Base-by-base conservation (phyloP, 2,888 invertebrate species). In the Meta bourneti region DNA sequence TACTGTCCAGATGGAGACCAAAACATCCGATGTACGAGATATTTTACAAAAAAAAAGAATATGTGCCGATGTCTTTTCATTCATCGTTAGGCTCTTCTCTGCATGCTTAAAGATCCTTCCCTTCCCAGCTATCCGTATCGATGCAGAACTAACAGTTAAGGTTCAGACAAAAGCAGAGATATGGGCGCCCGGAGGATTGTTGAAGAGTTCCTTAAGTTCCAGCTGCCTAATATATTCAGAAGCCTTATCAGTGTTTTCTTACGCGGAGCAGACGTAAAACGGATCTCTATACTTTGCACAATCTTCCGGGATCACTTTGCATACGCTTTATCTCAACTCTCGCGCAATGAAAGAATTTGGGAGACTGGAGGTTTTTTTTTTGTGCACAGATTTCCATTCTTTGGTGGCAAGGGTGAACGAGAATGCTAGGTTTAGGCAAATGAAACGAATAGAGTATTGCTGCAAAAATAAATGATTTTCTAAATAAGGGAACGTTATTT, bases 301-400 rank as follows among this genome's bases (percentile, higher is more conserved):
- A 85, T 75, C 61, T 75, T 85, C 8, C 11, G 75, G 54, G 85
- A 85, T 84, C 61, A 61, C 75, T 85, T 69, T 75, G 75, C 85
- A 85, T 85, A 69, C 19, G 51, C 8, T 77, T 85, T 85, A 61
- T 19, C 34, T 69, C 11, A 72, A 16, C 19, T 54, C 7, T 11
- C 13, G 34, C 54, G 6, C 48, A 74, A 52, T 52, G 49, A 52
- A 83, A 54, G 51, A 83, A 20, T 54, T 34, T 13, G 19, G 16
- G 16, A 79, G 52, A 54, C 16, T 8, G 78, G 9, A 79, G 2
- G 51, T 52, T 52, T 79, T 52, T 52, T 79, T 79, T 79, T 6
- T 52, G 52, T 79, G 51, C 54, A 13, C 52, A 52, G 52, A 79
- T 79, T 52, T 54, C 51, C 49, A 19, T 79, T 79, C 78, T 52